These are phyloP conservation scores for Crenuchus spilurus DNA, from an alignment of 2,797 vertebrate species.

Conservation along the genomic window DNA sequence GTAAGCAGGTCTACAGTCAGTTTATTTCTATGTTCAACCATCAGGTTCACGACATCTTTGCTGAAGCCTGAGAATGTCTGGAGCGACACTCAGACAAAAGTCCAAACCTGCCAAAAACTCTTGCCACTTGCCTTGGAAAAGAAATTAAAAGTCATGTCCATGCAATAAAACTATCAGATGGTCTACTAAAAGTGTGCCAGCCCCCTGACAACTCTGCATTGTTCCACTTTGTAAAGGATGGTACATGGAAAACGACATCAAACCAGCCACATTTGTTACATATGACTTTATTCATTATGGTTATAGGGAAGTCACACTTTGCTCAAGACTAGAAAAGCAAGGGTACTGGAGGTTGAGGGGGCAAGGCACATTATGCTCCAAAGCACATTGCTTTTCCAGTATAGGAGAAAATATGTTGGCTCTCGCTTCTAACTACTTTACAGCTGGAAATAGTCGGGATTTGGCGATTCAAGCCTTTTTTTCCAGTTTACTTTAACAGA, in stretches of 20 bases:
- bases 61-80: conserved; percentile 9
- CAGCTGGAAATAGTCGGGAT: conserved; percentile 79
- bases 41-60: conserved; percentile 13
- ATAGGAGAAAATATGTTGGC: conserved; percentile 78
- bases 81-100: conserved; percentile 10
- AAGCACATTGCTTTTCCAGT: conserved; percentile 74
- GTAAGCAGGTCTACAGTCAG: background rate
- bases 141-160: conserved; percentile 46
- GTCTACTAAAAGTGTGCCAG: conserved; percentile 58
- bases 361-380: conserved; percentile 56
- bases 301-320: conserved; percentile 72
- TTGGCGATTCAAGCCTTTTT: conserved; percentile 64
- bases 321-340: conserved; percentile 60
- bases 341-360: conserved; percentile 26
- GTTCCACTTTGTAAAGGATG: conserved; percentile 63
- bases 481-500: conserved; percentile 77
- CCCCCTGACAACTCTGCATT: conserved; percentile 50
- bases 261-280: conserved; percentile 58
- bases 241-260: conserved; percentile 69
- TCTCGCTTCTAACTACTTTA: conserved; percentile 66
- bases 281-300: conserved; percentile 69
- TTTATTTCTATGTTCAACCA: background rate
- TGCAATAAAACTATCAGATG: conserved; percentile 53
- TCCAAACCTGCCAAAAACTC: conserved; percentile 18
- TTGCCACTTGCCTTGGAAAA: conserved; percentile 48